A percentile compares a stretch with the other conserved stretches of the same genome.
Evolutionary conservation across 2,888 invertebrate species (phyloP).

Genomic region (Drosophila aldrichi): DNA sequence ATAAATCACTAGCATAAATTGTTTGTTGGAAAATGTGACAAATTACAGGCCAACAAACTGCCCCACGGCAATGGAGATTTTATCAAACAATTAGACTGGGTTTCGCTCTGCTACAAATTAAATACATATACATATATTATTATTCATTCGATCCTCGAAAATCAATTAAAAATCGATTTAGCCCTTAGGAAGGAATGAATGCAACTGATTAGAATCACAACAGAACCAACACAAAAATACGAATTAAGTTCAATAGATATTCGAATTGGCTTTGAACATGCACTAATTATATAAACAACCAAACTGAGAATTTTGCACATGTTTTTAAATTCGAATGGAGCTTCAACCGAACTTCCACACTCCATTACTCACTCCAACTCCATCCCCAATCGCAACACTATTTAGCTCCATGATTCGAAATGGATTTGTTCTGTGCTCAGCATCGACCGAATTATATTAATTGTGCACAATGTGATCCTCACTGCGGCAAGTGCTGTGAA

Average conservation of each 20-base stretch:
- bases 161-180: background rate
- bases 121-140: background rate
- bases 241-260: conserved; percentile 30
- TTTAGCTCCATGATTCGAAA: conserved; percentile 56
- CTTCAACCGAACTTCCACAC: background rate
- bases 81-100: conserved; percentile 5
- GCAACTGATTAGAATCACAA: conserved; percentile 29
- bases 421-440: conserved; percentile 13
- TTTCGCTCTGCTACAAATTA: background rate
- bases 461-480: conserved; percentile 20
- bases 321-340: background rate
- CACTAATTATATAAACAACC: conserved; percentile 54
- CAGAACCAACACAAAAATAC: conserved; percentile 4
- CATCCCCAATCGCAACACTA: conserved; percentile 54
- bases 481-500: conserved; percentile 17
- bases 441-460: conserved; percentile 37
- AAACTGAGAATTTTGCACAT: background rate
- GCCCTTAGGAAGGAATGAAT: background rate
- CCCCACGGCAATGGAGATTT: conserved; percentile 8
- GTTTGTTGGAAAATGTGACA: conserved; percentile 48
- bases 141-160: background rate
- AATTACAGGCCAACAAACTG: conserved; percentile 34
- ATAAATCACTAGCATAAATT: conserved; percentile 57
- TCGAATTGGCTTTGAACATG: conserved; percentile 5
- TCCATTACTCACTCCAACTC: conserved; percentile 44